Conservation (phyloP, 2,888 invertebrate species). For the Caenorhabditis sp. region DNA sequence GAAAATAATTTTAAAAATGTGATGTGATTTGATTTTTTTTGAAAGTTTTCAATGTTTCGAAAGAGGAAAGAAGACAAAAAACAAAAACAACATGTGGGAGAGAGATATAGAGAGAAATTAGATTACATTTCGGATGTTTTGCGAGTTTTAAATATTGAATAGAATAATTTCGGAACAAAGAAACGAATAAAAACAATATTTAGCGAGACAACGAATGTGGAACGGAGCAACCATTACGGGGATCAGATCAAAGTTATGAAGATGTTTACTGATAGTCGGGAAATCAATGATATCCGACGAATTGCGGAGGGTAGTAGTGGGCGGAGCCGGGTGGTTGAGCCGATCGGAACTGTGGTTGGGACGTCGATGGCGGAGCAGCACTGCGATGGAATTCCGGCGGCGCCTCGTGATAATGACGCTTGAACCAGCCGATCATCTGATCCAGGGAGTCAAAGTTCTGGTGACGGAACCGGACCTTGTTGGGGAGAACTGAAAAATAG, state of each 20-base stretch:
- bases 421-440: conserved; percentile 94
- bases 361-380: conserved; percentile 9
- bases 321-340: conserved; percentile 3
- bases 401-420: conserved; percentile 96
- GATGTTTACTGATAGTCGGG: background rate
- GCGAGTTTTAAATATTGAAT: too few species aligned
- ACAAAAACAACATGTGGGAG: background rate
- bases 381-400: conserved; percentile 30
- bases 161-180: conserved; percentile 15
- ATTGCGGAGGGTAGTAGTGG: conserved; percentile 12
- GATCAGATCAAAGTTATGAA: conserved; percentile 8
- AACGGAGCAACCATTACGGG: too few species aligned
- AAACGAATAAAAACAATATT: conserved; percentile 6
- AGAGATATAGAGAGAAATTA: too few species aligned
- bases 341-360: background rate
- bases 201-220: too few species aligned
- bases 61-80: too few species aligned
- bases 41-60: background rate
- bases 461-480: conserved; percentile 92
- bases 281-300: conserved; percentile 20
- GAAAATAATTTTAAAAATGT: background rate
- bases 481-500: conserved; percentile 87
- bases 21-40: conserved; percentile 7
- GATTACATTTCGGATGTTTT: too few species aligned
- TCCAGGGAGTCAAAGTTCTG: conserved; percentile 92